Evolutionary conservation across 2,113 vertebrate genomes (phyloP).

Genomic region (Elaphurus davidianus): DNA sequence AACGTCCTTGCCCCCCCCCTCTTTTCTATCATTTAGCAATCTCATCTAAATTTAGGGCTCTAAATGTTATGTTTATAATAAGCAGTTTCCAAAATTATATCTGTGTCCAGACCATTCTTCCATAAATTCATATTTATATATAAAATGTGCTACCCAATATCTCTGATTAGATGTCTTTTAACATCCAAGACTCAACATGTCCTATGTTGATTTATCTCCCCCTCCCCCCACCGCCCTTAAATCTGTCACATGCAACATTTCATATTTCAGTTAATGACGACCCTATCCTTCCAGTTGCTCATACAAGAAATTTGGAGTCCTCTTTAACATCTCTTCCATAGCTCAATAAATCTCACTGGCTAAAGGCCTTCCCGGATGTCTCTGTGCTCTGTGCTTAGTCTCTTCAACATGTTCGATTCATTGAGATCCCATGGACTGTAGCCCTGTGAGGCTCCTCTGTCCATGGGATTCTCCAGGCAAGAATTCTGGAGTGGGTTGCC

Average conservation of each 20-base stretch:
- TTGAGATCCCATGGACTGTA: background rate
- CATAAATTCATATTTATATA: background rate
- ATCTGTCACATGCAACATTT: background rate
- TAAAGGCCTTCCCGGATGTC: background rate
- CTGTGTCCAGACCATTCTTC: background rate
- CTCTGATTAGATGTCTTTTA: background rate
- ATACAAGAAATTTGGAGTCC: background rate
- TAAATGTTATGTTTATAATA: background rate
- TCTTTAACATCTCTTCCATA: background rate
- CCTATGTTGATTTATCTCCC: background rate
- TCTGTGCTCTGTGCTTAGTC: background rate
- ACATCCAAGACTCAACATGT: background rate
- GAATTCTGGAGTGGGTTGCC: background rate
- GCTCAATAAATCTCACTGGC: background rate
- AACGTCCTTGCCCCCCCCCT: background rate
- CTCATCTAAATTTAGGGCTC: background rate
- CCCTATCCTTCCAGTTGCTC: background rate
- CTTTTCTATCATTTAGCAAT: background rate
- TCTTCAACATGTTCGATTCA: background rate
- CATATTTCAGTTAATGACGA: background rate
- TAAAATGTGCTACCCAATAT: background rate
- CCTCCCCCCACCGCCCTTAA: background rate
- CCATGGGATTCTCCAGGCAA: background rate
- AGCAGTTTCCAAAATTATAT: background rate
- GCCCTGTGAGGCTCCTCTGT: background rate